Conservation (phyloP, 1,140 invertebrate species). For the Hirudo medicinalis region DNA sequence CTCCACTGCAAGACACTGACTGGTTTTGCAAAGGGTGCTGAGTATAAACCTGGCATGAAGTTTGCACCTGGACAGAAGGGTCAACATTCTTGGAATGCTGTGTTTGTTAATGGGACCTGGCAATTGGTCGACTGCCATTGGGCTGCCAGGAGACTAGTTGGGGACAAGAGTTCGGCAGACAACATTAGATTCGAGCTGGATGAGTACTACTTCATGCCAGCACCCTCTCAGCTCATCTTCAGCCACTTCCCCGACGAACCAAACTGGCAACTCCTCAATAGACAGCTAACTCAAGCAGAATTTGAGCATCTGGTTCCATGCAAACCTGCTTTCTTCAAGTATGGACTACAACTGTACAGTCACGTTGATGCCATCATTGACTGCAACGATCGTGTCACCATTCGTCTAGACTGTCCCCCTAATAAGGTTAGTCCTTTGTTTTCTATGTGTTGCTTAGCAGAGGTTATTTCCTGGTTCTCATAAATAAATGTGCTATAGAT, state of each 20-base stretch:
- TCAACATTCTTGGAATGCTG: conserved; percentile 41
- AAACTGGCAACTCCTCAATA: conserved; percentile 39
- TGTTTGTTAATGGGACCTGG: conserved; percentile 40
- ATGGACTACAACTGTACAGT: conserved; percentile 39
- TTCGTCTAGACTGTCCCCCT: conserved; percentile 21
- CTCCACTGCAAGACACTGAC: conserved; percentile 39
- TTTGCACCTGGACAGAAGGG: conserved; percentile 34
- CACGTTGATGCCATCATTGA: conserved; percentile 36
- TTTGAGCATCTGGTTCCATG: conserved; percentile 42
- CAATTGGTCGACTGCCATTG: conserved; percentile 41
- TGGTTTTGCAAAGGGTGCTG: conserved; percentile 41
- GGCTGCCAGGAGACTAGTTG: conserved; percentile 40
- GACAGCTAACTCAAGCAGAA: conserved; percentile 33
- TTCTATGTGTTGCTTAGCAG: neutral
- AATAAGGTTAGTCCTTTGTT: conserved; percentile 14
- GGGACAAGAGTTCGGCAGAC: conserved; percentile 30
- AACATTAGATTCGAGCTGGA: conserved; percentile 38
- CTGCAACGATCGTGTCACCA: conserved; percentile 15
- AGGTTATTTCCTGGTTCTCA: neutral
- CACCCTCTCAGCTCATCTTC: conserved; percentile 40
- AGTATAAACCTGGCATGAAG: conserved; percentile 40
- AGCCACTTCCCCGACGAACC: conserved; percentile 41
- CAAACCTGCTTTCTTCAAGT: conserved; percentile 42
- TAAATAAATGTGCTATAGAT: too few relatives aligned
- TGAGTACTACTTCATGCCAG: conserved; percentile 40